Evolutionary conservation across 2,113 vertebrate genomes (phyloP).

Genomic region (Dipodomys ordii): DNA sequence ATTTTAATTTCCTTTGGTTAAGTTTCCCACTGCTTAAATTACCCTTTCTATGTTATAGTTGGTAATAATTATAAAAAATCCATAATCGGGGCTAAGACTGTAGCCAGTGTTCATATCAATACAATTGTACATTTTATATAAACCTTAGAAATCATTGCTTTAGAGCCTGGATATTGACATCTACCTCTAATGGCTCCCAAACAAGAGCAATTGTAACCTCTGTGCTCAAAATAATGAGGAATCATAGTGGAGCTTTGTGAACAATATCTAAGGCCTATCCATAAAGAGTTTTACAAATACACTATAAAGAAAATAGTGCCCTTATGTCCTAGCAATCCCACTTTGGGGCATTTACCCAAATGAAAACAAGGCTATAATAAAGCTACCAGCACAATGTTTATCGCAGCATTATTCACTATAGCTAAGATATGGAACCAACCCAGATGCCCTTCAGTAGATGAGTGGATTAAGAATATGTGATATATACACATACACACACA

Average conservation of each 20-base stretch:
- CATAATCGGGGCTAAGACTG: background rate
- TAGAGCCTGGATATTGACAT: background rate
- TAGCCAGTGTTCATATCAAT: background rate
- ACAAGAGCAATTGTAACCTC: background rate
- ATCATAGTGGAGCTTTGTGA: background rate
- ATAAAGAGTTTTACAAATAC: background rate
- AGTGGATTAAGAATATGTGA: too few relatives aligned
- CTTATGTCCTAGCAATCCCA: too few relatives aligned
- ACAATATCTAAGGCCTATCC: background rate
- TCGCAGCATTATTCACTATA: too few relatives aligned
- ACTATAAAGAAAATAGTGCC: background rate
- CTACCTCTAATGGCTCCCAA: background rate
- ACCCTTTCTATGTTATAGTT: background rate
- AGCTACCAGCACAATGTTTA: too few relatives aligned
- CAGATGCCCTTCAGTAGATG: too few relatives aligned
- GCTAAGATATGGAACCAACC: too few relatives aligned
- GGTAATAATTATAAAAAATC: slow-evolving; percentile 4
- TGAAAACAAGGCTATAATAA: too few relatives aligned
- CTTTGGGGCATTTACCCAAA: too few relatives aligned
- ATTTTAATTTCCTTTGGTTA: slow-evolving; percentile 10
- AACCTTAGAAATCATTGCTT: background rate
- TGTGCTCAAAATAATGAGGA: background rate
- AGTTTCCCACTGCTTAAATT: background rate
- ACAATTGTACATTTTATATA: background rate
- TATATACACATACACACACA: too few relatives aligned